Base-by-base conservation (phyloP, 1,140 invertebrate genomes). In the Thaumatotibia leucotreta region DNA sequence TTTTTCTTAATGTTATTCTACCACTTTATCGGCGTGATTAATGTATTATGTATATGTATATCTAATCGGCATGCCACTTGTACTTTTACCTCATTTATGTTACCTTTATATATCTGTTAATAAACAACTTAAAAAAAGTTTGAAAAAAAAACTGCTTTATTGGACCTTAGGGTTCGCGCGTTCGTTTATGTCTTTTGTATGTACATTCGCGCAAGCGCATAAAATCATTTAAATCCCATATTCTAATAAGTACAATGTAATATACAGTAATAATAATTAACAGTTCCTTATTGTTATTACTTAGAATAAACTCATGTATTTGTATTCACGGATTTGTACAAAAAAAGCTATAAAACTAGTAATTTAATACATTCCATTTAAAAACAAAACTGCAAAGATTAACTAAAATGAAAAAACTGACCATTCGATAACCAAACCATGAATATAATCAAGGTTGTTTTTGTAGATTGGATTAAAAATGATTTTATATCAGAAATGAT, bases 401-500 rank as follows among this genome's bases (percentile, higher is more conserved):
- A n/a, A n/a, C n/a, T n/a, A n/a, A n/a, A n/a, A n/a, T n/a, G n/a
- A 20, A 45, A 45, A 39, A 20, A 45, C 4, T 8, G 4, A 45
- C 39, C 20, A 45, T 45, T 45, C 17, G 17, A 20, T 6, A 45
- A 20, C 0, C n/a, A 45, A 33, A 45, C 17, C 39, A 45, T 45
- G 17, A 45, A 45, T 9, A 45, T 29, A 20, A 45, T 70, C 72
- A 81, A 81, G 75, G 75, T 63, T 54, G 10, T 62, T 70, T 74
- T 72, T 35, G 66, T 61, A 52, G 23, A 66, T 67, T 74, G 67
- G 73, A 70, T 70, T 72, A 66, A 67, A 67, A 61, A 61, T 58
- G 50, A 50, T 68, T 67, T 73, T 72, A 73, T 77, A 74, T 76
- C 74, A 74, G 72, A 83, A 70, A 68, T 81, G 76, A 86, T 75